Conservation (phyloP, 2,797 vertebrate genomes). For the Leucoraja ocellata region DNA sequence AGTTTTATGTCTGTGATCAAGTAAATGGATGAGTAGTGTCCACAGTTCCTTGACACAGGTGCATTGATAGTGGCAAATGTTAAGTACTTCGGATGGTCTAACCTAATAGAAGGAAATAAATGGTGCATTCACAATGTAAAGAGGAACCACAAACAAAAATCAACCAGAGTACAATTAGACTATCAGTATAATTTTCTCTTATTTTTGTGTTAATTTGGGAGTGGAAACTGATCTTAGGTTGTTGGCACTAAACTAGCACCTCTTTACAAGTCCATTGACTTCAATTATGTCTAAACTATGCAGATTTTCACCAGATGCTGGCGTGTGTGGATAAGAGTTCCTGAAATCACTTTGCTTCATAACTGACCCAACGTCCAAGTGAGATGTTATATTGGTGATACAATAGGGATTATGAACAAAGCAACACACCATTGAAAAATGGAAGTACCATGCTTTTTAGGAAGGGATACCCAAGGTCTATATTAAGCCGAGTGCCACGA, state of each 20-base stretch:
- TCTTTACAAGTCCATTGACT: too few species aligned
- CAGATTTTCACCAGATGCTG: neutral
- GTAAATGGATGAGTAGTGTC: conserved; percentile 78
- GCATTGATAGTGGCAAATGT: conserved; percentile 69
- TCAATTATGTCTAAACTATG: too few species aligned
- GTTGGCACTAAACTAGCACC: too few species aligned
- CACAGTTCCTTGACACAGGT: conserved; percentile 84
- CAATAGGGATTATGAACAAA: neutral
- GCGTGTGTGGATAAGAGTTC: neutral
- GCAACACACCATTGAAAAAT: neutral
- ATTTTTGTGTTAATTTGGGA: neutral
- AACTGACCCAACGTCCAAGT: neutral
- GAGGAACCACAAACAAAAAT: neutral
- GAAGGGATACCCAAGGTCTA: neutral
- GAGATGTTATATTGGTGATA: neutral
- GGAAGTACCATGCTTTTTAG: neutral
- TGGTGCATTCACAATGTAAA: neutral
- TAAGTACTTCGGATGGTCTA: conserved; percentile 76
- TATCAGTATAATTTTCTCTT: neutral
- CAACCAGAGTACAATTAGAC: neutral
- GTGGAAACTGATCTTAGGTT: too few species aligned
- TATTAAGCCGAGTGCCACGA: neutral
- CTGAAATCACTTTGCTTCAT: neutral
- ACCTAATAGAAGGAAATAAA: conserved; percentile 58
- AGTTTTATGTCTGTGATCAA: conserved; percentile 75